Conservation (phyloP, 2,797 vertebrate species). For the Hippoglossus hippoglossus region DNA sequence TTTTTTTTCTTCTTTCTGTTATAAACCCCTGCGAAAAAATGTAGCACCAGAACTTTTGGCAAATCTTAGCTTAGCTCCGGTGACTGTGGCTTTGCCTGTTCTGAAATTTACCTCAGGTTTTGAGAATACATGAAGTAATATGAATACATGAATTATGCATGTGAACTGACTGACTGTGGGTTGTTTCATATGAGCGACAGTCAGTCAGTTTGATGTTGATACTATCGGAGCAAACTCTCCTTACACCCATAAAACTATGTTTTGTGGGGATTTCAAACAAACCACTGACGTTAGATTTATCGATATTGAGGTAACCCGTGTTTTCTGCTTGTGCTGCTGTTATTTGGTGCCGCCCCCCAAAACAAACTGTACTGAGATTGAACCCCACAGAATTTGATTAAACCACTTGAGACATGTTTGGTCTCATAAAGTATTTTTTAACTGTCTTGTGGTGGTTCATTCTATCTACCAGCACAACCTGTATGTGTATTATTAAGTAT, state of each 20-base stretch:
- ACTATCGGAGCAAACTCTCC: not conserved
- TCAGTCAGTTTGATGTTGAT: not conserved
- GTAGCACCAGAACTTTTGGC: not conserved
- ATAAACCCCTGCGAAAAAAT: no score
- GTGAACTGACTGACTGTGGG: not conserved
- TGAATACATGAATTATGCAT: conserved; percentile 25
- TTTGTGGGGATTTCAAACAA: no score
- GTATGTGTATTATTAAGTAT: not conserved
- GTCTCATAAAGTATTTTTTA: conserved; percentile 6
- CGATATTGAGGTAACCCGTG: no score
- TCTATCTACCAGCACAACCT: not conserved
- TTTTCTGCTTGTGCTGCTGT: conserved; percentile 14
- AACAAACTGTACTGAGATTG: conserved; percentile 12
- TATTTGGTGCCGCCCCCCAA: not conserved
- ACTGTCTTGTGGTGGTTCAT: not conserved
- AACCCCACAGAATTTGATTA: not conserved
- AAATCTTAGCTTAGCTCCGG: not conserved
- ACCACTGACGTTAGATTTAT: not conserved
- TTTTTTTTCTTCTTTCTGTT: no score
- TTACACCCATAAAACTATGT: not conserved
- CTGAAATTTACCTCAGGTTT: conserved; percentile 4
- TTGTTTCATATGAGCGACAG: conserved; percentile 14
- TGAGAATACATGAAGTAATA: conserved; percentile 23
- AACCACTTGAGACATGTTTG: conserved; percentile 2
- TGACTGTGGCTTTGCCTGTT: conserved; percentile 3